phyloP scores from a whole-genome alignment of 2,113 vertebrate genomes.

The Myiozetetes cayanensis region DNA sequence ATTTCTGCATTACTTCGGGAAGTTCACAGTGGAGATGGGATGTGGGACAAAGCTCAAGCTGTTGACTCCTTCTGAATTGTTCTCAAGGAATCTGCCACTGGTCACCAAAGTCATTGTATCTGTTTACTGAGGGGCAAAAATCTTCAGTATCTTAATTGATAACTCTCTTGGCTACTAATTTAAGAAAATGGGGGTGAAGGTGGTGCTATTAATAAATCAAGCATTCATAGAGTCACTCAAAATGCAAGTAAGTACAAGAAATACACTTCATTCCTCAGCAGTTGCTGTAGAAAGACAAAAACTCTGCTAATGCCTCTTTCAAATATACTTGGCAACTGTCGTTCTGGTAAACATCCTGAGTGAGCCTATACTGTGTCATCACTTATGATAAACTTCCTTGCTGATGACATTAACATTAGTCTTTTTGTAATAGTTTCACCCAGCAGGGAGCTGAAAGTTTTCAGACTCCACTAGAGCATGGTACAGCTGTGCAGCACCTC shows the following conservation, averaged over 20 bases:
- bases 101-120: neutral
- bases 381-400: constrained; percentile 32
- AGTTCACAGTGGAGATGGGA: neutral
- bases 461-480: neutral
- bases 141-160: neutral
- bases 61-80: neutral
- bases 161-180: neutral
- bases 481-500: constrained; percentile 8
- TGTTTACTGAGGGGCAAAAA: neutral
- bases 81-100: neutral
- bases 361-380: constrained; percentile 42
- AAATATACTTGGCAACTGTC: constrained; percentile 29
- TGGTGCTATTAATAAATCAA: constrained; percentile 42
- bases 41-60: neutral
- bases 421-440: neutral
- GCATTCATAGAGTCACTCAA: neutral
- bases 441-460: constrained; percentile 16
- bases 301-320: constrained; percentile 22
- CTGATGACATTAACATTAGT: constrained; percentile 35
- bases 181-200: neutral
- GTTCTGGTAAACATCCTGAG: constrained; percentile 60
- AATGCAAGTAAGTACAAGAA: constrained; percentile 67
- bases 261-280: neutral
- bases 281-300: neutral
- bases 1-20: neutral